phyloP scores from a whole-genome alignment of 1,140 invertebrate species.

The Battus philenor region DNA sequence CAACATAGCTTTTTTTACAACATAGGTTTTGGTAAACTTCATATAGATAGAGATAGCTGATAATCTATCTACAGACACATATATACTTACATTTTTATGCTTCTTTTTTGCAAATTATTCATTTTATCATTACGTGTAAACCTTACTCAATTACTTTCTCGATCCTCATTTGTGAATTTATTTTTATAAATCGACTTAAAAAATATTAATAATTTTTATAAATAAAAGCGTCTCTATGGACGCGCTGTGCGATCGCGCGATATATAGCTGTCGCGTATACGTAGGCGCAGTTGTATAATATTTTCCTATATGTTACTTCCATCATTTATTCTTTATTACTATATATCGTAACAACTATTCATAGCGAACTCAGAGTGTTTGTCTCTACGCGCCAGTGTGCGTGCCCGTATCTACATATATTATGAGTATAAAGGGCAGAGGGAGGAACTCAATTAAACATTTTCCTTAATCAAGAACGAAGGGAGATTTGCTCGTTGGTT shows the following conservation, averaged over 20 bases:
- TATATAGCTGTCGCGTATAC: conserved; percentile 63
- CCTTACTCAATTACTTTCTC: too few species aligned
- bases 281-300: conserved; percentile 70
- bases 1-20: too few species aligned
- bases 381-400: conserved; percentile 34
- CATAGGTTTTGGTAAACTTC: too few species aligned
- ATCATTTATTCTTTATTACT: conserved; percentile 76
- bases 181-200: too few species aligned
- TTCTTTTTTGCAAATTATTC: too few species aligned
- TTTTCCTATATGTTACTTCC: conserved; percentile 72
- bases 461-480: conserved; percentile 61
- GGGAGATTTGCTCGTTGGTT: conserved; percentile 29
- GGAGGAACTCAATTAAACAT: conserved; percentile 63
- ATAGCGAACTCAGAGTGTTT: conserved; percentile 48
- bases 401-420: conserved; percentile 21
- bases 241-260: conserved; percentile 48
- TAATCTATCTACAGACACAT: too few species aligned
- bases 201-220: too few species aligned
- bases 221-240: conserved; percentile 41
- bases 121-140: too few species aligned
- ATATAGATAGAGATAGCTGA: too few species aligned
- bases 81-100: too few species aligned
- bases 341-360: conserved; percentile 64
- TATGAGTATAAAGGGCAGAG: conserved; percentile 19
- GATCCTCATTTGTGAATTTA: too few species aligned